Evolutionary conservation across 1,140 invertebrate species (phyloP), one percentile per base, ranked within the genome.

Genomic region (Listronotus bonariensis): DNA sequence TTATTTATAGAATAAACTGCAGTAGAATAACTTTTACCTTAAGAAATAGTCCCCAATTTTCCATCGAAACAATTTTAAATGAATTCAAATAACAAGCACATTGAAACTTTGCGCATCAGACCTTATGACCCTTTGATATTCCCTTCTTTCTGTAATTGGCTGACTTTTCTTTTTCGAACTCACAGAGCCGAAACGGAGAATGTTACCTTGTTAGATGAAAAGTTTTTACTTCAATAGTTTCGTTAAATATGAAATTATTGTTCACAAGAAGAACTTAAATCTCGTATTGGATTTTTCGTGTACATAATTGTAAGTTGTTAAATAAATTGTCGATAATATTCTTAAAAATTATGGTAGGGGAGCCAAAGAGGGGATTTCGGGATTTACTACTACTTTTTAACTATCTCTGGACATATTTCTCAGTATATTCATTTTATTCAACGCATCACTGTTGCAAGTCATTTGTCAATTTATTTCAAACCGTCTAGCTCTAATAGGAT

Each of bases 51-150:
- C 48, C 48, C 26, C 48, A 59, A 49, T 59, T 59, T 59, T 18
- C 43, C 48, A 34, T 18, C 49, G 57, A 59, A 59, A 59, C 49
- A 59, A 59, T 59, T 59, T 48, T 59, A 49, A 59, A 59, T 34
- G 57, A 59, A 59, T 59, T 59, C 57, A 42, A 59, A 59, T 59
- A 59, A 59, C 57, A 59, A 59, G 57, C 57, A 59, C 57, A 59
- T 59, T 45, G 57, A 59, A 59, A 59, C 45, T 59, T 59, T 59
- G 57, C 57, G 43, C 57, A 59, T 59, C 57, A 59, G 43, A 45
- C 55, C 55, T 58, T 58, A 58, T 58, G 55, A 58, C 55, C 46
- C 57, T 59, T 59, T 59, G 57, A 59, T 59, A 49, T 49, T 57
- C 42, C 10, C 45, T 49, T 59, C 57, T 59, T 59, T 12, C 57